Conservation (phyloP, 2,888 invertebrate species). For the Ceriagrion tenellum region DNA sequence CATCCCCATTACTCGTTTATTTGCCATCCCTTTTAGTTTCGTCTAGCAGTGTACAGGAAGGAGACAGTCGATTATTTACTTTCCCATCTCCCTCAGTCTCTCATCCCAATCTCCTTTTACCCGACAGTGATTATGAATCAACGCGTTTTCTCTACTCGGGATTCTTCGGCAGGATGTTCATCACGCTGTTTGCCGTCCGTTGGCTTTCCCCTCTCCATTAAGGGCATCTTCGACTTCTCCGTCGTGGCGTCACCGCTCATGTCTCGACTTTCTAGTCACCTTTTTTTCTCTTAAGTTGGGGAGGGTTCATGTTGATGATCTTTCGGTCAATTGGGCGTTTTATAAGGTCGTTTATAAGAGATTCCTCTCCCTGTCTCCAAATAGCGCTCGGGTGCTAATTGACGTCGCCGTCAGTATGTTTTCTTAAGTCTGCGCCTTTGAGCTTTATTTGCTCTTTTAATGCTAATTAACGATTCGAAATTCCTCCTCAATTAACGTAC, state of each 20-base stretch:
- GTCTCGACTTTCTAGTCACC: neutral
- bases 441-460: neutral
- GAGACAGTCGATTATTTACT: neutral
- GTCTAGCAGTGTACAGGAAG: conserved; percentile 9
- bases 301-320: neutral
- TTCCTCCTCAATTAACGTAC: neutral
- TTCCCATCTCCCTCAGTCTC: neutral
- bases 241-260: neutral
- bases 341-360: neutral
- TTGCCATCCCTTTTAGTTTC: conserved; percentile 34
- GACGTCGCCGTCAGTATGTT: neutral
- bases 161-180: conserved; percentile 47
- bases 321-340: conserved; percentile 32
- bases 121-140: conserved; percentile 38
- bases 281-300: neutral
- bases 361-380: neutral
- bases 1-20: neutral
- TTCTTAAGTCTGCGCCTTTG: neutral
- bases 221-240: neutral
- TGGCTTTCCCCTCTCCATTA: neutral
- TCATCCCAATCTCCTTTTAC: neutral
- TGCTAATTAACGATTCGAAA: neutral
- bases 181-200: conserved; percentile 25
- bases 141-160: conserved; percentile 7
- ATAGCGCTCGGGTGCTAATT: neutral